Conservation (phyloP, 2,888 invertebrate species). For the Agriopis leucophaearia region DNA sequence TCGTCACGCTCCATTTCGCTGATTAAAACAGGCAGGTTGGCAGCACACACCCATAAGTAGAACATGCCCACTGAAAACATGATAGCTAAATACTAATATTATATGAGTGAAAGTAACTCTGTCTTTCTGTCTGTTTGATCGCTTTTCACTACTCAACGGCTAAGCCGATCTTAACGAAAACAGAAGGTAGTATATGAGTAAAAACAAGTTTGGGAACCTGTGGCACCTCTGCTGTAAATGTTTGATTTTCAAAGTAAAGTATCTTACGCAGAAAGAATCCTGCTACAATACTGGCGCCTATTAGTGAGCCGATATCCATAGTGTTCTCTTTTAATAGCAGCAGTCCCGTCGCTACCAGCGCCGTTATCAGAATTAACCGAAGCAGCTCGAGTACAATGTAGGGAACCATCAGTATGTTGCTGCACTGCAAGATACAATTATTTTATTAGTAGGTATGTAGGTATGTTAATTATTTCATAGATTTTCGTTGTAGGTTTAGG, state of each 20-base stretch:
- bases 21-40: constrained; percentile 74
- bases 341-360: constrained; percentile 63
- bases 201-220: not conserved
- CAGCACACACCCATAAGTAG: constrained; percentile 78
- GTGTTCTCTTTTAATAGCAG: constrained; percentile 77
- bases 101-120: too few relatives aligned
- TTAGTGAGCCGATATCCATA: constrained; percentile 80
- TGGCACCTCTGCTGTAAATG: not conserved
- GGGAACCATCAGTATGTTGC: constrained; percentile 68
- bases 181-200: too few relatives aligned
- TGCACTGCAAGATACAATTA: constrained; percentile 60
- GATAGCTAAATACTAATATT: not conserved
- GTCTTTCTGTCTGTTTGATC: too few relatives aligned
- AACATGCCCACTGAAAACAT: constrained; percentile 74
- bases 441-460: not conserved
- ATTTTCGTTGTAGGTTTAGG: not conserved
- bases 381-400: constrained; percentile 70
- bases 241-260: not conserved
- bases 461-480: not conserved
- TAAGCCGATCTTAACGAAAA: too few relatives aligned
- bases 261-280: constrained; percentile 75
- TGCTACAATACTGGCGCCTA: constrained; percentile 75
- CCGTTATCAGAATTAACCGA: constrained; percentile 63
- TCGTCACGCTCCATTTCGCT: constrained; percentile 76
- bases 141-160: too few relatives aligned